Conservation (phyloP, 2,113 vertebrate species). For the Nannospalax galili region DNA sequence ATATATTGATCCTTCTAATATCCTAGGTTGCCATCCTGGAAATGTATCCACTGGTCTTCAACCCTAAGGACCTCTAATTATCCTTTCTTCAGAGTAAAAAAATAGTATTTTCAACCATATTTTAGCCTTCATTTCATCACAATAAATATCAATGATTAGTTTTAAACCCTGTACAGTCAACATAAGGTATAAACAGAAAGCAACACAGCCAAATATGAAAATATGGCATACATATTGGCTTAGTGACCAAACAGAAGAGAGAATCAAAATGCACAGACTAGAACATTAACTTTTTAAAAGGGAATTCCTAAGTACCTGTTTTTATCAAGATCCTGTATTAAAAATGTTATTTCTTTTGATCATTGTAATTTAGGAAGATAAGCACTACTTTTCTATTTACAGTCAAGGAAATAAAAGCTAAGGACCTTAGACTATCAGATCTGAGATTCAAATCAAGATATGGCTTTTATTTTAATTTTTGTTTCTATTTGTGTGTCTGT, state of each 20-base stretch:
- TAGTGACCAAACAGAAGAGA: neutral
- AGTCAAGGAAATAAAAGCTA: constrained; percentile 9
- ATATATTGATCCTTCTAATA: neutral
- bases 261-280: neutral
- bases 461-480: neutral
- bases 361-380: constrained; percentile 11
- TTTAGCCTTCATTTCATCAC: neutral
- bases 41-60: neutral
- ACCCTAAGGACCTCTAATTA: neutral
- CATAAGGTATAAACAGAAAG: neutral
- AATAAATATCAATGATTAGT: constrained; percentile 42
- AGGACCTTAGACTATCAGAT: neutral
- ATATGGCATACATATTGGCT: neutral
- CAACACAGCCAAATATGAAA: neutral
- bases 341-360: neutral
- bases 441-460: neutral
- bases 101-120: neutral
- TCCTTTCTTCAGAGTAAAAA: neutral
- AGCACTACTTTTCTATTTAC: neutral
- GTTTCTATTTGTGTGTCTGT: neutral
- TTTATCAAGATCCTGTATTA: neutral
- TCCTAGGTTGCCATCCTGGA: neutral
- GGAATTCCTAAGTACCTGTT: neutral
- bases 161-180: neutral
- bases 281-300: too few relatives aligned